A percentile compares a stretch with the other conserved stretches of the same genome.
phyloP scores from a whole-genome alignment of 2,888 invertebrate species.

The Dascillus cervinus region DNA sequence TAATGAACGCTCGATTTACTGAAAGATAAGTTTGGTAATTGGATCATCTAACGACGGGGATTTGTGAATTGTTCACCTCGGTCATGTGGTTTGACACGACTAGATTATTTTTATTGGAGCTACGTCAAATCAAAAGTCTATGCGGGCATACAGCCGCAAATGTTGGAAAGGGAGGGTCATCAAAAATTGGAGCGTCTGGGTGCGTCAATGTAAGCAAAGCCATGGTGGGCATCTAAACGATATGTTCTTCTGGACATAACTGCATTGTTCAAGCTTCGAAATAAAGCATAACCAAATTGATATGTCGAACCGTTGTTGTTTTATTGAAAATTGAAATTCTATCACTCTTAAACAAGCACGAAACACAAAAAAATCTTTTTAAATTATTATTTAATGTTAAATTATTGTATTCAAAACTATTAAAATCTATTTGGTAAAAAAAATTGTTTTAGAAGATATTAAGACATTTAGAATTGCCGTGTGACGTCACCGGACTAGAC shows the following conservation, averaged over 20 bases:
- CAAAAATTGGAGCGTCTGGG: constrained; percentile 3
- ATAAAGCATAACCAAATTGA: constrained; percentile 5
- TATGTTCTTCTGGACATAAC: constrained; percentile 1
- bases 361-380: no score
- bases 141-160: constrained; percentile 5
- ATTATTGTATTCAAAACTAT: no score
- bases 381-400: no score
- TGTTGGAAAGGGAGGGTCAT: constrained; percentile 6
- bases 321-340: no score
- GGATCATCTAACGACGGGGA: constrained; percentile 7
- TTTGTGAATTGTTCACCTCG: constrained; percentile 7
- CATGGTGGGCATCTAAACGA: constrained; percentile 2
- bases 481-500: no score
- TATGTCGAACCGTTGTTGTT: no score
- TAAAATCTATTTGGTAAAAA: no score
- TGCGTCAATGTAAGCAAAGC: constrained; percentile 7
- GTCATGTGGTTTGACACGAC: no score
- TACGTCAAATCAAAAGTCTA: constrained; percentile 6
- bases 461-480: no score
- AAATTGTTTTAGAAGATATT: no score
- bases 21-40: no score
- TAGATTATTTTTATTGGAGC: constrained; percentile 7
- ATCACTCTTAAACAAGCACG: no score
- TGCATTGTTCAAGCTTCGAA: constrained; percentile 12
- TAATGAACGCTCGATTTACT: constrained; percentile 4